These are phyloP conservation scores for Polypedilum pembai DNA, from an alignment of 1,140 invertebrate species.

Conservation along the genomic window DNA sequence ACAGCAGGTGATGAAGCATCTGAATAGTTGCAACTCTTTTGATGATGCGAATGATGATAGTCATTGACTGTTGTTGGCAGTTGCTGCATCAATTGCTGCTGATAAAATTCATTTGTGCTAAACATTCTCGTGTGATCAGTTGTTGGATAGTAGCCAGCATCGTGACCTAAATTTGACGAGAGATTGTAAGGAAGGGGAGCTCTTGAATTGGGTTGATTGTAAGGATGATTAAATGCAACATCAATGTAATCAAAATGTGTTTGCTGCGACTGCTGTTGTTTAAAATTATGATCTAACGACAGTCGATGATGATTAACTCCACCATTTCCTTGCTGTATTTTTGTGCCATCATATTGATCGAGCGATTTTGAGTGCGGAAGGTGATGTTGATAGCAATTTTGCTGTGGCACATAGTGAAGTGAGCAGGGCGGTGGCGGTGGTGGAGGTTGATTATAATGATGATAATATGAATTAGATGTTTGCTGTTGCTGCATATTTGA, in stretches of 20 bases:
- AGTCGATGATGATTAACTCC: conserved; percentile 38
- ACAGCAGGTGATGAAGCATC: background rate
- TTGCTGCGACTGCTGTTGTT: conserved; percentile 21
- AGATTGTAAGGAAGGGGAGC: conserved; percentile 42
- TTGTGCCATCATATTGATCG: conserved; percentile 41
- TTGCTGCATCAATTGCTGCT: conserved; percentile 35
- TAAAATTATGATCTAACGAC: conserved; percentile 39
- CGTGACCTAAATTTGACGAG: conserved; percentile 35
- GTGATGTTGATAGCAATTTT: conserved; percentile 27
- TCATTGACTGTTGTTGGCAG: conserved; percentile 34
- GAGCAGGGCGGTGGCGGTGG: background rate
- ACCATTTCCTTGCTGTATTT: conserved; percentile 31
- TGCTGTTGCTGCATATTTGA: background rate
- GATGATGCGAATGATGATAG: conserved; percentile 30
- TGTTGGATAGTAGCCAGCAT: conserved; percentile 38
- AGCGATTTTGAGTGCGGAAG: conserved; percentile 42
- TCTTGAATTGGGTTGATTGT: conserved; percentile 41
- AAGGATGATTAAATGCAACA: conserved; percentile 33
- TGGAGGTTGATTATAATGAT: conserved; percentile 14
- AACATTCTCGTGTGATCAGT: conserved; percentile 29
- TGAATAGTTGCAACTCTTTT: background rate
- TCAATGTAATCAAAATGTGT: conserved; percentile 16
- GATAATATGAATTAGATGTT: conserved; percentile 26
- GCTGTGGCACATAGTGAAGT: background rate
- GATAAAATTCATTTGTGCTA: conserved; percentile 18